Conservation (phyloP, 2,797 vertebrate species). For the Artibeus lituratus region DNA sequence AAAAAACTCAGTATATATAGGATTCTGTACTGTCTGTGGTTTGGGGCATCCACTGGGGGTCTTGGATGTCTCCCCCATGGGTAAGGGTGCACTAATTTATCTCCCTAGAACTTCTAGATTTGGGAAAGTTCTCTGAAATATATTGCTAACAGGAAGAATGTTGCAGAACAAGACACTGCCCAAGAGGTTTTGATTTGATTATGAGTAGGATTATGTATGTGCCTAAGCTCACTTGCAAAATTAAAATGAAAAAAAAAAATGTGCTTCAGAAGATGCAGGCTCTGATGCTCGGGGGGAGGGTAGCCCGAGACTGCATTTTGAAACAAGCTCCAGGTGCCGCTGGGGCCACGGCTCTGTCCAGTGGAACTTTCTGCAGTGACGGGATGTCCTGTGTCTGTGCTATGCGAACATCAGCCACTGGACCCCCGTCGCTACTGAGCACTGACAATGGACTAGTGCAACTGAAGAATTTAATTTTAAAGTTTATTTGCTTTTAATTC, state of each 20-base stretch:
- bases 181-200: neutral
- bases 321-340: neutral
- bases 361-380: neutral
- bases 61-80: neutral
- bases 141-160: neutral
- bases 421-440: neutral
- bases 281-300: too few species aligned
- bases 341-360: too few species aligned
- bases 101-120: neutral
- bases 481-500: neutral
- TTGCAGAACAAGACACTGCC: neutral
- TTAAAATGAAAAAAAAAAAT: neutral
- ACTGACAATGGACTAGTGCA: neutral
- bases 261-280: neutral
- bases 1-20: neutral
- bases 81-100: neutral
- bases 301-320: neutral
- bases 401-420: accelerated
- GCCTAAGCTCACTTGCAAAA: neutral
- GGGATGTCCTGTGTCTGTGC: accelerated
- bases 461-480: neutral
- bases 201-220: neutral
- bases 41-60: too few species aligned
- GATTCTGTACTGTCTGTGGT: neutral
- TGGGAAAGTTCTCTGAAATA: neutral